Base-by-base conservation (phyloP, 2,888 invertebrate genomes). In the Drosophila kanekoi region DNA sequence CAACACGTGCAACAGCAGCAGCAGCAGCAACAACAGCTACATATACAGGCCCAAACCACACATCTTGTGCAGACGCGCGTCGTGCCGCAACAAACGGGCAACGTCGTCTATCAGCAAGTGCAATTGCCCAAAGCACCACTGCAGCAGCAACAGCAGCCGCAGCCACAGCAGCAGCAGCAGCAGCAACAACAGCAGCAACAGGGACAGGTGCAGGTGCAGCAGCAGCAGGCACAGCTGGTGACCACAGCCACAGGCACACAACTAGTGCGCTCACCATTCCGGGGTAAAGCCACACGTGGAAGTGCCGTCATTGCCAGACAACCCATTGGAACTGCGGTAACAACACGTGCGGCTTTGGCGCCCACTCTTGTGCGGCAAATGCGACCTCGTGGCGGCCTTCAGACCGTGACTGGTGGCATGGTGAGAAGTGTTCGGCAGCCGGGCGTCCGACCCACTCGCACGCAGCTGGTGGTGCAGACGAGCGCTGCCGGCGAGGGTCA, bases 71-170 rank as follows among this genome's bases (percentile, higher is more conserved):
- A 90, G 52, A 78, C 88, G 1, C 73, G 90, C 3, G 86, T 90
- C 2, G 90, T 84, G 18, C 89, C 87, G 0, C 88, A 87, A 58
- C 76, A 69, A 45, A 70, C 80, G 4, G 63, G 77, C 14, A 81
- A 81, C 60, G 90, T 92, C 1, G 88, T 91, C 14, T 90, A 87
- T 51, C 91, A 92, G 64, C 92, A 90, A 56, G 81, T 92, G 45
- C 92, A 91, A 16, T 72, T 86, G 23, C 82, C 80, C 6, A 91
- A 75, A 23, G 23, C 77, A 0, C 81, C 72, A 8, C 38, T 77
- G 18, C 85, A 66, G 23, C 79, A 72, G 2, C 72, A 71, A 13
- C 70, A 61, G 11, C 86, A 67, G 10, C 65, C 47, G 9, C 76
- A 57, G 3, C 73, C 54, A 28, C 66, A 52, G 16, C 63, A 65